Percentiles rank a stretch among this genome's conserved stretches.
Conservation (phyloP, 2,797 vertebrate species). For the Bradypus variegatus region DNA sequence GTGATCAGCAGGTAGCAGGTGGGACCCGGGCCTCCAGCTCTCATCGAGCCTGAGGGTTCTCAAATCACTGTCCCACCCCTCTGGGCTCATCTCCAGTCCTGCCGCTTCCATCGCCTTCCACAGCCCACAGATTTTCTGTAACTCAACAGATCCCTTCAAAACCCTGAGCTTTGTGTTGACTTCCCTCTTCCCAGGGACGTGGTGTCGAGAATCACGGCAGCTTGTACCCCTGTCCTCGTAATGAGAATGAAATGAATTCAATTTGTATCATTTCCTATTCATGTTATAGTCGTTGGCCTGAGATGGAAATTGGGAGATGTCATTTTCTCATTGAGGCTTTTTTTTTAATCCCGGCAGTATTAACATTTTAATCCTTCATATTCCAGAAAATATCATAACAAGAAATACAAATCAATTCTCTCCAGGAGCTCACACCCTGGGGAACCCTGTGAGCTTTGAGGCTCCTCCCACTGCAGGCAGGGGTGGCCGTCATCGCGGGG, state of each 20-base stretch:
- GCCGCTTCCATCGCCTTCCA: not conserved
- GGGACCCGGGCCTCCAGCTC: not conserved
- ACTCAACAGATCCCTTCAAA: not conserved
- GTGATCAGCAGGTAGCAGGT: too few species aligned
- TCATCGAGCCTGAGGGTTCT: too few species aligned
- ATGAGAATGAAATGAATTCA: not conserved
- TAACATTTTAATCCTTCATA: not conserved
- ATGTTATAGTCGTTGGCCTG: not conserved
- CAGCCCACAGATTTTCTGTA: not conserved
- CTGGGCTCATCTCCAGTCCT: not conserved
- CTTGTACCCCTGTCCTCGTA: not conserved
- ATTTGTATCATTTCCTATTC: not conserved
- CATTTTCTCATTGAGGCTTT: not conserved
- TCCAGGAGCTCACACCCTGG: rapidly evolving
- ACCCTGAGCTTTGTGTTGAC: too few species aligned
- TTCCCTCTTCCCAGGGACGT: rapidly evolving
- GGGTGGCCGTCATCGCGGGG: too few species aligned
- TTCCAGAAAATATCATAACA: not conserved
- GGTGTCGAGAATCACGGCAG: not conserved
- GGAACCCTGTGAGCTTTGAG: rapidly evolving
- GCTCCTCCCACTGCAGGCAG: rapidly evolving
- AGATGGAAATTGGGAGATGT: not conserved
- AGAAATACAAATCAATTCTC: not conserved
- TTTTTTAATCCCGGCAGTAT: not conserved
- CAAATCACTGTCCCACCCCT: not conserved